Base-by-base conservation (phyloP, 2,888 invertebrate genomes). In the Drosophila nr. perissopoda region DNA sequence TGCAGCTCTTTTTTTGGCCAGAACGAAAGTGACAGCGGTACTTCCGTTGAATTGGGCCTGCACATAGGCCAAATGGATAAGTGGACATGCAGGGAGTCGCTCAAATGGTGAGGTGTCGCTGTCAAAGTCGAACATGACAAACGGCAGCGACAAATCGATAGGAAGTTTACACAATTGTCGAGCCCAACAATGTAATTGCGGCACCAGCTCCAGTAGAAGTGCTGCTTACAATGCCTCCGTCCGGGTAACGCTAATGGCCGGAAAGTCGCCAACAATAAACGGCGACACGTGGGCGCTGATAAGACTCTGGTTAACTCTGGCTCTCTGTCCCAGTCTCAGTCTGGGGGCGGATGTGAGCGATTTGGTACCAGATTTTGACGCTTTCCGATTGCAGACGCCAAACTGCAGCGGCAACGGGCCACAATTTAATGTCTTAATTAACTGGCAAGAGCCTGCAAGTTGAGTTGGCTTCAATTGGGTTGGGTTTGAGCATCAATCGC, bases 271-370 rank as follows among this genome's bases (percentile, higher is more conserved):
- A 63, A 79, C 74, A 75, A 83, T 82, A 81, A 81, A 72, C 73
- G 68, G 69, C 82, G 82, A 87, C 87, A 90, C 87, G 87, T 87
- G 87, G 87, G 90, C 82, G 83, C 81, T 86, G 90, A 85, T 89
- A 86, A 86, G 80, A 40, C 69, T 34, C 33, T 2, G 25, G 7
- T 25, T 25, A 25, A n/a, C 40, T 16, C 27, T 13, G 27, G 13
- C 48, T 21, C n/a, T 42, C 3, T 25, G 18, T 25, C 8, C 10
- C 38, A 13, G 38, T 31, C 51, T 53, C 45, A 1, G 48, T 62
- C 68, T 69, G 73, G 74, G 71, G 80, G 83, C 91, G 91, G 91
- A 91, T 91, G 86, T 91, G 82, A 89, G 75, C 79, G 91, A 90
- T 91, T 91, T 91, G 81, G 74, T 68, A 58, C 56, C 60, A 69